phyloP scores from a whole-genome alignment of 2,113 vertebrate species.

The Hystrix cristata region DNA sequence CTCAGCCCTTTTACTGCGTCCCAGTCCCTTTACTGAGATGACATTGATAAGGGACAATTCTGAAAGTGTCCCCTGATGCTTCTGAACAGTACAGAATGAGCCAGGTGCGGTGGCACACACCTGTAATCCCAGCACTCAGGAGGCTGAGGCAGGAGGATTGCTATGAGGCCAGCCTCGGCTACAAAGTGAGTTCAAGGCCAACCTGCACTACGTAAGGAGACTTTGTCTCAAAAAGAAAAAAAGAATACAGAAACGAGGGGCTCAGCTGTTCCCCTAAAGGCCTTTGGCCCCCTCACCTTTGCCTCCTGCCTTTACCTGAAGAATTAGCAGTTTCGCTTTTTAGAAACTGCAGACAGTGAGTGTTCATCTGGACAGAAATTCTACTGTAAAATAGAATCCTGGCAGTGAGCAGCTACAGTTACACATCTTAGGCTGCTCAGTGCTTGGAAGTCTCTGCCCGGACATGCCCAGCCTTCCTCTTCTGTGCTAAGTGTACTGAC shows the following conservation, averaged over 20 bases:
- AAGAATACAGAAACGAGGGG: not conserved
- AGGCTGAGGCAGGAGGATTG: not conserved
- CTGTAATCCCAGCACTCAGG: not conserved
- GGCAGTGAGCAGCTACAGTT: constrained; percentile 12
- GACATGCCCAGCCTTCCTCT: constrained; percentile 78
- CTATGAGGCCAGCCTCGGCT: not conserved
- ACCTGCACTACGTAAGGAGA: not conserved
- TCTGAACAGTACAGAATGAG: not conserved
- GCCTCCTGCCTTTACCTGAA: not conserved
- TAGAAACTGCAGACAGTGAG: not conserved
- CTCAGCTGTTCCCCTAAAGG: not conserved
- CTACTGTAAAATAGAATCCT: not conserved
- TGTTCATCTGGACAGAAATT: constrained; percentile 54
- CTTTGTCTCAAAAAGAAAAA: not conserved
- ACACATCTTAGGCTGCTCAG: not conserved
- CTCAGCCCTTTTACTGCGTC: not conserved
- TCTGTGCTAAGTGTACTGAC: constrained; percentile 54
- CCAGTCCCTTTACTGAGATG: not conserved
- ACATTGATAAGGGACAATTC: not conserved
- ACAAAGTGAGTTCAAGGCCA: not conserved
- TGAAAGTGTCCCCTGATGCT: not conserved
- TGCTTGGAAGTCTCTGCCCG: constrained; percentile 78
- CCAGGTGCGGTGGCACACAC: not conserved
- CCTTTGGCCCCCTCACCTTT: not conserved
- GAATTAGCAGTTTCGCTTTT: not conserved